Evolutionary conservation across 2,888 invertebrate species (phyloP).

Genomic region (Sylvicola cinctus): DNA sequence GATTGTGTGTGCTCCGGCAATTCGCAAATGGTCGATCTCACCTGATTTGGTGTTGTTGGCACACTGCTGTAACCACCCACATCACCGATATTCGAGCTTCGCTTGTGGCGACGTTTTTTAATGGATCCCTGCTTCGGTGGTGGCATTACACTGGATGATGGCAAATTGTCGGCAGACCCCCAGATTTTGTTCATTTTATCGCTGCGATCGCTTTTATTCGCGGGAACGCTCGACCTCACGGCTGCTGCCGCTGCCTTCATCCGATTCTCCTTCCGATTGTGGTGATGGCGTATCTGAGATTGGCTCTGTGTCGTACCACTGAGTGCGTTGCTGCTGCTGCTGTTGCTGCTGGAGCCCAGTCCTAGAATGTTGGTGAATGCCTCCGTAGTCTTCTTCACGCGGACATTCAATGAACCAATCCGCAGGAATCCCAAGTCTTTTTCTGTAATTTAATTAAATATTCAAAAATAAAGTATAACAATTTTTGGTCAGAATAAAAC

Average conservation of each 20-base stretch:
- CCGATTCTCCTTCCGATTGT: conserved; percentile 20
- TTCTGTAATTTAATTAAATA: conserved; percentile 30
- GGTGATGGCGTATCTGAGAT: too few relatives aligned
- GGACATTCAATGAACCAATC: conserved; percentile 78
- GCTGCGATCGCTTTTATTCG: conserved; percentile 18
- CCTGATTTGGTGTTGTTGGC: conserved; percentile 46
- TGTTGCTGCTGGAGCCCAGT: conserved; percentile 37
- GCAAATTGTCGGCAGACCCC: conserved; percentile 79
- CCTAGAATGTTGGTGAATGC: conserved; percentile 81
- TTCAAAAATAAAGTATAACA: not conserved
- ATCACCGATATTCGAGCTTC: conserved; percentile 29
- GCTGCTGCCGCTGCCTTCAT: conserved; percentile 15
- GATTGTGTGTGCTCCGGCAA: conserved; percentile 12
- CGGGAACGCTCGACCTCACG: conserved; percentile 12
- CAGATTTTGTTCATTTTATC: conserved; percentile 67
- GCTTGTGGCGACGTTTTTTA: conserved; percentile 44
- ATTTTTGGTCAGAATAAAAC: too few relatives aligned
- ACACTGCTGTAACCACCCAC: conserved; percentile 34
- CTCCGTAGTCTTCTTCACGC: conserved; percentile 82
- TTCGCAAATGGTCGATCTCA: conserved; percentile 19
- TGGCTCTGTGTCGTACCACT: conserved; percentile 27
- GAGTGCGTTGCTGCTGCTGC: conserved; percentile 14
- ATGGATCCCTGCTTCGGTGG: conserved; percentile 49
- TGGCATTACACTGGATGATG: conserved; percentile 45
- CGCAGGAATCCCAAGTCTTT: conserved; percentile 78